Base-by-base conservation (phyloP, 2,113 vertebrate genomes). In the Dipodomys stephensi region DNA sequence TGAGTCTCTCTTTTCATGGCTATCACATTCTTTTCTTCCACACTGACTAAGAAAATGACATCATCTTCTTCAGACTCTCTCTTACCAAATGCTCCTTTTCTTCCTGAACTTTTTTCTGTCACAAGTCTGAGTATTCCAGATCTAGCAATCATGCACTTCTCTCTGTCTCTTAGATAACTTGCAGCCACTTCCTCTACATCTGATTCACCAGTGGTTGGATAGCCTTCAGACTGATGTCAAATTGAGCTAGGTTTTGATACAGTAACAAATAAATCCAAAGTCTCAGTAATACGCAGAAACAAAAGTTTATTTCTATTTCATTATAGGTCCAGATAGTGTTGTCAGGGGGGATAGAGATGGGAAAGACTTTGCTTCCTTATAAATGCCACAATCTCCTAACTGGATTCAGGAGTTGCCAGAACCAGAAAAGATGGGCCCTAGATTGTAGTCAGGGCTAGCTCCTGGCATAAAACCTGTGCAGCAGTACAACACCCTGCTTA, bases 261-360 rank as follows among this genome's bases (percentile, higher is more conserved):
- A 76, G 44, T 44, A 67, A 88, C 35, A 87, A 71, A 71, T 46
- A 35, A 95, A 62, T n/a, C 20, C 90, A 28, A 76, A 76, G 72
- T 86, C 30, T 77, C 60, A 4, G 11, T 62, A 9, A 6, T 62
- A 72, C 68, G 4, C 23, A 71, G 60, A 84, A 92, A 62, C 8
- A 80, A 77, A 84, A 19, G 19, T 49, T 77, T 81, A 81, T 49
- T 73, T 90, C 57, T 83, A 27, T 44, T 62, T 93, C 7, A 9
- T 46, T 69, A 0, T 28, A 7, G 53, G 11, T 88, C 13, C 20
- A 71, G 44, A 83, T 6, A 7, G 23, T 32, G 22, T 81, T 71
- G 46, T 28, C 23, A 28, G 19, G 25, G 2, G 27, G 39, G 25
- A 79, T 28, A 46, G 5, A 77, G 1, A 3, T 18, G 64, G 7